Percentiles rank a stretch among this genome's conserved stretches.
phyloP scores from a whole-genome alignment of 2,113 vertebrate species.

The Cyrtonyx montezumae region DNA sequence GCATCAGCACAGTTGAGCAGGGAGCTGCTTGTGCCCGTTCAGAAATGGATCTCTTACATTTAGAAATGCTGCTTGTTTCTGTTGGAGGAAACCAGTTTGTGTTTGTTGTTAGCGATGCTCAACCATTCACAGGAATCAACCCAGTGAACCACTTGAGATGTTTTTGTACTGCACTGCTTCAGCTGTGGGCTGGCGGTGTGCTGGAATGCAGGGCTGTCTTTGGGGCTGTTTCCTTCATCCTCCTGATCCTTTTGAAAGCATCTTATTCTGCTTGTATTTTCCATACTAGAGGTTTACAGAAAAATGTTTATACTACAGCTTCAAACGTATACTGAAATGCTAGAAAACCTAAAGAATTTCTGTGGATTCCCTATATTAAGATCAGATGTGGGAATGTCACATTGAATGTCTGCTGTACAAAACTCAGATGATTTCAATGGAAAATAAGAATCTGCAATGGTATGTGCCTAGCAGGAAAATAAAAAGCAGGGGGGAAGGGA shows the following conservation, averaged over 20 bases:
- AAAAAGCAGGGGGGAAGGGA: constrained; percentile 5
- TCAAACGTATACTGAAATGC: constrained; percentile 57
- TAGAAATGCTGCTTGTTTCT: background rate
- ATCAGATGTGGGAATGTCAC: constrained; percentile 63
- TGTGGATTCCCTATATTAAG: constrained; percentile 66
- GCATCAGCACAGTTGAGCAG: fast-evolving
- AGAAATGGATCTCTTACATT: background rate
- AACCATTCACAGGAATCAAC: background rate
- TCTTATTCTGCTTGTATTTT: constrained; percentile 35
- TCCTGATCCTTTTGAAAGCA: constrained; percentile 33
- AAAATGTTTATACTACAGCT: constrained; percentile 57
- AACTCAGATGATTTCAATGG: constrained; percentile 41
- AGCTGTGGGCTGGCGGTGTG: background rate
- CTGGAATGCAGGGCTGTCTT: constrained; percentile 27
- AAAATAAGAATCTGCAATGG: constrained; percentile 40
- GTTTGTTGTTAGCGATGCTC: background rate
- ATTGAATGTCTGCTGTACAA: constrained; percentile 27
- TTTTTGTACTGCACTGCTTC: background rate
- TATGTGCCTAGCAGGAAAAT: constrained; percentile 35
- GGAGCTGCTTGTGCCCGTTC: background rate
- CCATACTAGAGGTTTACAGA: constrained; percentile 50
- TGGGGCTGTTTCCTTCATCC: constrained; percentile 25
- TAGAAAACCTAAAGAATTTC: constrained; percentile 67
- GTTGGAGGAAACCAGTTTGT: background rate
- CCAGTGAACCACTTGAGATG: background rate